phyloP scores from a whole-genome alignment of 2,797 vertebrate species.

The Acrossocheilus wenchowensis region DNA sequence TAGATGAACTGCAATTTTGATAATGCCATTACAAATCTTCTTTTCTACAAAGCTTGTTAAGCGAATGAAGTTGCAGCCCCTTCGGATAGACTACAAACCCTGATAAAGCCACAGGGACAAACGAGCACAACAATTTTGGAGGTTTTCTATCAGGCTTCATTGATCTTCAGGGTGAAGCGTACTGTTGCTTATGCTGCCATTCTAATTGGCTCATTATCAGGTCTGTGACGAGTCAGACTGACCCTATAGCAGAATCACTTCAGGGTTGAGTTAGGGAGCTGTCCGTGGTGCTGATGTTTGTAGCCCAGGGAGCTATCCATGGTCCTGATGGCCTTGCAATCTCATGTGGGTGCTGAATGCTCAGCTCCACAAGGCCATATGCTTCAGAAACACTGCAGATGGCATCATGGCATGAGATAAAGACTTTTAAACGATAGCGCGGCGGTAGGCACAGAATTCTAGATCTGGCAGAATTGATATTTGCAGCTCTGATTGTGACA shows the following conservation, averaged over 20 bases:
- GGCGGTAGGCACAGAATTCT: conserved; percentile 13
- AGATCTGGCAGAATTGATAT: conserved; percentile 12
- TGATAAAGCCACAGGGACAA: conserved; percentile 12
- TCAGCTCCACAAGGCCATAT: conserved; percentile 43
- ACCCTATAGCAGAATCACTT: not conserved
- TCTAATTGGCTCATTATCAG: not conserved
- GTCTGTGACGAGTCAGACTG: not conserved
- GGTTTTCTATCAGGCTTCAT: not conserved
- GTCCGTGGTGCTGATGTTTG: not conserved
- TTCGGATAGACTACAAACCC: not conserved
- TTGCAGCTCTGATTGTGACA: conserved; percentile 27
- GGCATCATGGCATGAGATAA: conserved; percentile 46
- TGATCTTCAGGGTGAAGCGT: not conserved
- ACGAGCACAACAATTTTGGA: not conserved
- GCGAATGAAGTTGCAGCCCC: not conserved
- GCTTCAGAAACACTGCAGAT: conserved; percentile 56
- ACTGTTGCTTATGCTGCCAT: not conserved
- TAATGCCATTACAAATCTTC: conserved; percentile 35
- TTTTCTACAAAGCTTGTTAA: conserved; percentile 34
- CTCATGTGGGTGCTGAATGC: conserved; percentile 39
- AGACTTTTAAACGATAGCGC: conserved; percentile 35
- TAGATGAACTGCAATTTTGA: conserved; percentile 20
- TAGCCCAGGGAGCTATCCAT: conserved; percentile 31
- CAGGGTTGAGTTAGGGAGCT: conserved; percentile 14
- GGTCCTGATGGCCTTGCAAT: conserved; percentile 44